Conservation (phyloP, 2,888 invertebrate species). For the Blastobasis lacticolella region DNA sequence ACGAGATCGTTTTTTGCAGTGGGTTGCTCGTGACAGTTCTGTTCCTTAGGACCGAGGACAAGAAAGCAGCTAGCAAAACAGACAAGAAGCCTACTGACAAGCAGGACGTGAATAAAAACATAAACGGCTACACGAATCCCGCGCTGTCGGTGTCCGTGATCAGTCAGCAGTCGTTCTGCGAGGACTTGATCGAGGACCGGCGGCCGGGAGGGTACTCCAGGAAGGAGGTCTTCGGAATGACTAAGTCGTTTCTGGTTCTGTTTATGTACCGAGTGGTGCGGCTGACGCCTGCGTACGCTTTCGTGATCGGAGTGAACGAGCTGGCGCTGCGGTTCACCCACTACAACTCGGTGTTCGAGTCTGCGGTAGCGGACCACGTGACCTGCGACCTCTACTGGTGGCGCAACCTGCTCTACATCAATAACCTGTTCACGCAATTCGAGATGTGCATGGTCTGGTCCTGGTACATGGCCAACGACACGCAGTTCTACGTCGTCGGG, state of each 20-base stretch:
- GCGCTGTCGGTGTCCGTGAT: slow-evolving; percentile 57
- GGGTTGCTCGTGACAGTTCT: slow-evolving; percentile 82
- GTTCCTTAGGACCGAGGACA: slow-evolving; percentile 78
- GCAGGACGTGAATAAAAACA: slow-evolving; percentile 55
- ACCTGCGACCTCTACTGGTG: slow-evolving; percentile 88
- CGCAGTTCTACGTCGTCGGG: slow-evolving; percentile 83
- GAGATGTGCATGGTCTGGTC: slow-evolving; percentile 90
- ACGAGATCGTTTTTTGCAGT: slow-evolving; percentile 52
- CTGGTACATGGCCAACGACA: slow-evolving; percentile 88
- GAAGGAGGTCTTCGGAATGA: slow-evolving; percentile 47
- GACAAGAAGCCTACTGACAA: slow-evolving; percentile 28
- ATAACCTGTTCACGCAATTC: slow-evolving; percentile 83
- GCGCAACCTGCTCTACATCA: slow-evolving; percentile 88
- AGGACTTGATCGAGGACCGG: slow-evolving; percentile 54
- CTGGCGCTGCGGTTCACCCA: slow-evolving; percentile 81
- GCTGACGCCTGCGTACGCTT: slow-evolving; percentile 86
- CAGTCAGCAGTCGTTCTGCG: slow-evolving; percentile 62
- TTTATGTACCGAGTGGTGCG: slow-evolving; percentile 76
- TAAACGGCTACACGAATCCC: slow-evolving; percentile 61
- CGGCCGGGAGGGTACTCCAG: slow-evolving; percentile 44
- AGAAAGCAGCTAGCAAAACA: slow-evolving; percentile 49
- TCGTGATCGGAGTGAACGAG: slow-evolving; percentile 84
- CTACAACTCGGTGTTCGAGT: slow-evolving; percentile 82
- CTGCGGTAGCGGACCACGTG: slow-evolving; percentile 79
- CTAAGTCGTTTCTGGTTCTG: slow-evolving; percentile 66